Evolutionary conservation across 2,797 vertebrate genomes (phyloP), one percentile per base, ranked within the genome.

Genomic region (Enteromius viviparus): DNA sequence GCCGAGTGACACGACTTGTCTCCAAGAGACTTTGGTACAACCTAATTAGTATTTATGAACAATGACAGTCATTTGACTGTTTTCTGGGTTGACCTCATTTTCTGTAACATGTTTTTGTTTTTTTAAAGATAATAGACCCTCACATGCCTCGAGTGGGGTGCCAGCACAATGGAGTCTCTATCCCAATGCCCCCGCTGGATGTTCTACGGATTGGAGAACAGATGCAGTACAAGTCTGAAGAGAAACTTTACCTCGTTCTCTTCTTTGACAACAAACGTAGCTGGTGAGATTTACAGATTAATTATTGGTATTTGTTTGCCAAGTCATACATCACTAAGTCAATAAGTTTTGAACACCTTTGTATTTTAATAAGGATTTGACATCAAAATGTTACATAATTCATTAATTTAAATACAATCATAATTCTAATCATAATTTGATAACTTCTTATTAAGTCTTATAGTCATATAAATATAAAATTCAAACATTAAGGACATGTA

Each of bases 251-350:
- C 92, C 96, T 99, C 62, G 97, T 99, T 82, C 95, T 99, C 81
- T 99, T 99, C 92, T 99, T 99, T 88, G 97, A 99, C 94, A 99
- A 97, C 92, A 99, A 99, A 93, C 95, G 98, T 90, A 99, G 97
- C 93, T 99, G 98, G 98, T 99, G 94, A 94, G 97, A 45, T 14
- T 86, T 55, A 51, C 49, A 51, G 5, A 9, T 5, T 29, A 47
- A 23, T 37, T 34, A 66, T 37, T 51, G 3, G 1, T 74, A 40
- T 7, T 40, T 40, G 12, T 66, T 78, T 66, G 26, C 45, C 19
- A 53, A 17, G 17, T 34, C 14, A 53, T 11, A 10, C 4, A 11
- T 49, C 23, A 71, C 3, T 71, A 75, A 29, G 29, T 29, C 29
- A 29, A 1, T 34, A 21, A 65, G 62, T 65, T 9, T 37, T 21